Percentiles rank a stretch among this genome's conserved stretches.
phyloP scores from a whole-genome alignment of 2,797 vertebrate species.

The Xenentodon cancila region DNA sequence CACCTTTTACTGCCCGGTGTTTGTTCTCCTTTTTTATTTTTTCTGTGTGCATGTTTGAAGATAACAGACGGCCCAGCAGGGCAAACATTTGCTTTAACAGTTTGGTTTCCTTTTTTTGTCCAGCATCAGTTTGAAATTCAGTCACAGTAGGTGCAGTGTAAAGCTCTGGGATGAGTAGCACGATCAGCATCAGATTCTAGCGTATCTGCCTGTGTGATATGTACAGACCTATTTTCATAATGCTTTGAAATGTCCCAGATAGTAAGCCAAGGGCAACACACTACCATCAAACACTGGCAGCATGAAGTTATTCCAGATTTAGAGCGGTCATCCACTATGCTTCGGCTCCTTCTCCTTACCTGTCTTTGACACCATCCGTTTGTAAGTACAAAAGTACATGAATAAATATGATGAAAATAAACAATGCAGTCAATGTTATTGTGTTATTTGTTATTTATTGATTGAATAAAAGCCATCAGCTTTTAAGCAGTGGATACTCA shows the following conservation, averaged over 20 bases:
- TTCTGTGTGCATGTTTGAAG: slow-evolving; percentile 35
- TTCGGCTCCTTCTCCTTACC: slow-evolving; percentile 20
- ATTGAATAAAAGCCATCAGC: slow-evolving; percentile 6
- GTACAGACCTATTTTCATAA: slow-evolving; percentile 69
- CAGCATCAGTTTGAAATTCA: slow-evolving; percentile 56
- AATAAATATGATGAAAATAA: slow-evolving; percentile 16
- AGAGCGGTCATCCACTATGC: slow-evolving; percentile 16
- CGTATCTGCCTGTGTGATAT: slow-evolving; percentile 58
- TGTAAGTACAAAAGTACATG: neutral
- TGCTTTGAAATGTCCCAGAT: slow-evolving; percentile 67
- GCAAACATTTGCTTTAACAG: slow-evolving; percentile 69
- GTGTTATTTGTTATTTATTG: slow-evolving; percentile 10
- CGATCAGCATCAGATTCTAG: slow-evolving; percentile 59
- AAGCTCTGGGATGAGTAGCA: slow-evolving; percentile 52
- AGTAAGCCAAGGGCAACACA: slow-evolving; percentile 43
- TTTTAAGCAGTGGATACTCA: neutral
- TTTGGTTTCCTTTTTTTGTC: slow-evolving; percentile 36
- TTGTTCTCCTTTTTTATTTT: slow-evolving; percentile 45
- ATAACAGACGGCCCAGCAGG: slow-evolving; percentile 54
- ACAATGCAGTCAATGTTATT: neutral
- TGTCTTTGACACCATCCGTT: slow-evolving; percentile 1
- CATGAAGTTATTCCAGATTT: slow-evolving; percentile 48
- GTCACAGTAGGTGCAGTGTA: slow-evolving; percentile 60
- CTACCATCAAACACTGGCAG: slow-evolving; percentile 27
- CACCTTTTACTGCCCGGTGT: slow-evolving; percentile 34